Conservation (phyloP, 2,113 vertebrate species). For the Eulemur macaco region DNA sequence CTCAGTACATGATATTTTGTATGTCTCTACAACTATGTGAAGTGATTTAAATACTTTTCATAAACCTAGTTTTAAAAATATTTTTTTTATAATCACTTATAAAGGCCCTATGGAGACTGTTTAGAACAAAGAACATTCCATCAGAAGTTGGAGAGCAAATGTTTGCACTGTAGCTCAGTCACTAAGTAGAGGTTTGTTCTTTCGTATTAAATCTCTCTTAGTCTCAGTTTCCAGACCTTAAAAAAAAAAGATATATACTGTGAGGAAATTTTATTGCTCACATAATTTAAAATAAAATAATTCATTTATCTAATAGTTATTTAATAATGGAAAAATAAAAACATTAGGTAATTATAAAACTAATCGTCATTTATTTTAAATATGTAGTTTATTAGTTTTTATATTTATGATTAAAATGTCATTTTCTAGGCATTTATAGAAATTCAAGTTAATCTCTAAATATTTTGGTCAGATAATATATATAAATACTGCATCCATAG, state of each 20-base stretch:
- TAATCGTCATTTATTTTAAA: not conserved
- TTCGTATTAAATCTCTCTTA: not conserved
- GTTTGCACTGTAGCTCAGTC: not conserved
- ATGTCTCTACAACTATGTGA: not conserved
- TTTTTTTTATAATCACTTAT: conserved; percentile 12
- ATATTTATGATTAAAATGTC: not conserved
- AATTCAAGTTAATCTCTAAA: not conserved
- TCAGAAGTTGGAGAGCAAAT: not conserved
- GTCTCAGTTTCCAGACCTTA: not conserved
- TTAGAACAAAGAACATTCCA: not conserved
- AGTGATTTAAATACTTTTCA: not conserved
- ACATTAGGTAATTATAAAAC: not conserved
- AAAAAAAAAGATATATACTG: not conserved
- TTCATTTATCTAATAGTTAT: not conserved
- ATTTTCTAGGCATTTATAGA: not conserved
- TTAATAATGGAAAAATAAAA: not conserved
- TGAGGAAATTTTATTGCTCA: not conserved
- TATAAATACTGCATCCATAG: not conserved
- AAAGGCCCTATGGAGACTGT: not conserved
- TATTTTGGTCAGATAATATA: not conserved
- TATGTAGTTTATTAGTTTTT: not conserved
- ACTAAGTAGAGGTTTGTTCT: not conserved
- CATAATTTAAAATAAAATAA: not conserved
- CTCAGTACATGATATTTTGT: not conserved
- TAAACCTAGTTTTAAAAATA: not conserved